Percentiles rank a stretch among this genome's conserved stretches.
Evolutionary conservation across 1,140 invertebrate genomes (phyloP).

Genomic region (Aphis craccivora): DNA sequence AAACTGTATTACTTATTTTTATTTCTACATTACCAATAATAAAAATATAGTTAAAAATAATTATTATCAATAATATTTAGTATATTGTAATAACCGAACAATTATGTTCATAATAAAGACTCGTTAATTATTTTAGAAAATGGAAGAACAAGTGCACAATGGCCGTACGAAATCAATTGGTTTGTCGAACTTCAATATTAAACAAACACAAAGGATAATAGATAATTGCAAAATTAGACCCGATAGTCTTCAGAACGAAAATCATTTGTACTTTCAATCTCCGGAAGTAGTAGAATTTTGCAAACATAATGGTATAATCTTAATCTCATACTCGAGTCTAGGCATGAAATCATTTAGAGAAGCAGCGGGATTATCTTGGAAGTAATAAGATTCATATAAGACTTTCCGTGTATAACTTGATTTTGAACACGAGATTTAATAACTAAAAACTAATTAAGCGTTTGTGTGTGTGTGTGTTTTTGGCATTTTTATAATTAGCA

Average conservation of each 20-base stretch:
- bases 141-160: background rate
- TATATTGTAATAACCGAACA: background rate
- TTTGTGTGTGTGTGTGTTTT: background rate
- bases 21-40: background rate
- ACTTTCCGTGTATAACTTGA: background rate
- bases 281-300: slow-evolving; percentile 58
- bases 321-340: background rate
- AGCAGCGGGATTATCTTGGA: background rate
- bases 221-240: slow-evolving; percentile 60
- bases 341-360: background rate
- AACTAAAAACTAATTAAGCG: background rate
- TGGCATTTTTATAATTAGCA: background rate
- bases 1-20: background rate
- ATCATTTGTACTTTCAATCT: slow-evolving; percentile 86
- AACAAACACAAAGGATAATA: slow-evolving; percentile 62
- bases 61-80: no score
- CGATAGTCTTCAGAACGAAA: slow-evolving; percentile 73
- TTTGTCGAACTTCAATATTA: slow-evolving; percentile 64
- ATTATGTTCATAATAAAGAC: background rate
- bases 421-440: background rate
- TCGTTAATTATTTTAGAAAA: background rate
- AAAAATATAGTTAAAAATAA: background rate
- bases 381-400: background rate
- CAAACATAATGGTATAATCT: background rate
- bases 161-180: slow-evolving; percentile 60